A percentile compares a stretch with the other conserved stretches of the same genome.
Conservation (phyloP, 2,113 vertebrate genomes). For the Porphyrio hochstetteri region DNA sequence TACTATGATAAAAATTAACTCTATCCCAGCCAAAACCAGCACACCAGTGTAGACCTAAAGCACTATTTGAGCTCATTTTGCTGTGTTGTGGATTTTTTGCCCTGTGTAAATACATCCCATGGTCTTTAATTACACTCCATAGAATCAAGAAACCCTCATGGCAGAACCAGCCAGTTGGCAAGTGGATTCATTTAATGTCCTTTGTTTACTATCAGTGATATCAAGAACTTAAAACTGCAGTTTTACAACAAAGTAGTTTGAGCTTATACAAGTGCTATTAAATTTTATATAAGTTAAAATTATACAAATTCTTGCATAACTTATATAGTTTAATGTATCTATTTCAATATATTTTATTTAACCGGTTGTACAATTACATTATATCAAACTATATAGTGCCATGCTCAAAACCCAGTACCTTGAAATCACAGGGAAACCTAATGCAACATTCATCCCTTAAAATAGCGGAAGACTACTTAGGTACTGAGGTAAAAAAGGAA, state of each 20-base stretch:
- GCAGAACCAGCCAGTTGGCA: neutral
- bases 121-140: neutral
- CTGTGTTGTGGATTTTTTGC: too few species aligned
- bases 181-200: neutral
- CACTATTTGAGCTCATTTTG: too few species aligned
- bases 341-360: neutral
- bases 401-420: neutral
- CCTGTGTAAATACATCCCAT: neutral
- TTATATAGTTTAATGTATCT: neutral
- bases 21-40: too few species aligned
- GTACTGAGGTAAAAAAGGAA: neutral
- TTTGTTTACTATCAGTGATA: neutral
- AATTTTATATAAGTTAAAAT: neutral
- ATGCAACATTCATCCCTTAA: neutral
- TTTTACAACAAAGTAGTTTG: neutral
- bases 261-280: neutral
- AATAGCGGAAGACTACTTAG: neutral
- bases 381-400: neutral
- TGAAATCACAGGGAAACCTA: neutral
- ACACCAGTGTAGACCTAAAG: neutral
- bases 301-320: neutral
- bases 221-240: neutral
- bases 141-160: neutral
- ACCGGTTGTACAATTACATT: neutral
- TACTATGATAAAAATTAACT: too few species aligned